Percentiles rank a stretch among this genome's conserved stretches.
These are phyloP conservation scores for Lycodopsis pacificus DNA, from an alignment of 2,797 vertebrate genomes.

Conservation along the genomic window DNA sequence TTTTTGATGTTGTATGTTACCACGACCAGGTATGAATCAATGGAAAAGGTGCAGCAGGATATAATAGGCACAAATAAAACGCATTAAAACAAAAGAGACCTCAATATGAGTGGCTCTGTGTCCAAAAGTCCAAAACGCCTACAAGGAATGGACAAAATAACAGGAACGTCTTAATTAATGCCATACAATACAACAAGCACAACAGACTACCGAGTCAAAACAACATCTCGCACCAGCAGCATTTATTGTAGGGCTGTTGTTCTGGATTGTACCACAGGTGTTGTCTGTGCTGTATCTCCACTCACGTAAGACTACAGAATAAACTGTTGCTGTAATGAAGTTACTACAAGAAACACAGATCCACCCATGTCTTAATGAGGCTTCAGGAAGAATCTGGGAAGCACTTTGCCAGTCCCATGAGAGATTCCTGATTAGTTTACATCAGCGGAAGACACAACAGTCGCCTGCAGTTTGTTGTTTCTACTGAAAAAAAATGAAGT, in stretches of 20 bases:
- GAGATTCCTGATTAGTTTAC: conserved; percentile 1
- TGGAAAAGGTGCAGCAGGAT: not conserved
- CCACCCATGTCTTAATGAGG: too few relatives aligned
- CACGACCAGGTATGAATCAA: not conserved
- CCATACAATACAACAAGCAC: not conserved
- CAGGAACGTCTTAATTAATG: not conserved
- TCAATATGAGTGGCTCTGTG: not conserved
- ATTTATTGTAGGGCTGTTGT: not conserved
- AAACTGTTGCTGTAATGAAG: too few relatives aligned
- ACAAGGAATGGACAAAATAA: not conserved
- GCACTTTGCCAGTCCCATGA: not conserved
- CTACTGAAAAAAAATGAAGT: not conserved
- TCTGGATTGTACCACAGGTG: not conserved
- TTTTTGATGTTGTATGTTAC: not conserved
- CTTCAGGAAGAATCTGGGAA: conserved; percentile 24
- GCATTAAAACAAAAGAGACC: not conserved
- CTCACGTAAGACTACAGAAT: not conserved
- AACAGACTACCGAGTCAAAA: not conserved
- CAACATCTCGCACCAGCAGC: not conserved
- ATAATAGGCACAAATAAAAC: not conserved
- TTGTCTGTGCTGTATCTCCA: too few relatives aligned
- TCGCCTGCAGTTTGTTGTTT: not conserved
- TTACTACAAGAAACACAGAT: too few relatives aligned
- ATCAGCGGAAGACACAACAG: conserved; percentile 6
- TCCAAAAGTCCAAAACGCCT: not conserved